Conservation (phyloP, 2,888 invertebrate species). For the Pelosia muscerda region DNA sequence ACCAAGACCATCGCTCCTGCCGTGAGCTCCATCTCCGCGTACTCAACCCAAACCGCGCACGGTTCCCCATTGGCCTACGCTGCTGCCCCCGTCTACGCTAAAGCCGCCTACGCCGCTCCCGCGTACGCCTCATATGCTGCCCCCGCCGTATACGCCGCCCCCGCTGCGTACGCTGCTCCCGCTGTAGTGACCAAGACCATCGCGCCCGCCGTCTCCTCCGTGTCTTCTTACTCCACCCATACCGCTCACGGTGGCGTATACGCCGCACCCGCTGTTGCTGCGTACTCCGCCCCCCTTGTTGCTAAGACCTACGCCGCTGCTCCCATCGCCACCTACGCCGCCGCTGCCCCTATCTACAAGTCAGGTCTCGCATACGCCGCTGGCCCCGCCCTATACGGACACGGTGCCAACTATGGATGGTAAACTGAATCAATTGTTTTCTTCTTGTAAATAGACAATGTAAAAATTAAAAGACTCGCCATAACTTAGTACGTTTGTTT, state of each 20-base stretch:
- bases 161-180: conserved; percentile 59
- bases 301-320: conserved; percentile 56
- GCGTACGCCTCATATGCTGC: conserved; percentile 65
- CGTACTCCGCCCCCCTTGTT: conserved; percentile 65
- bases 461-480: conserved; percentile 62
- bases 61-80: conserved; percentile 57
- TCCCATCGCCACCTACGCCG: conserved; percentile 63
- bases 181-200: conserved; percentile 62
- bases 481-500: conserved; percentile 48
- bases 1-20: conserved; percentile 54
- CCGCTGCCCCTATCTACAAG: conserved; percentile 71
- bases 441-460: conserved; percentile 66
- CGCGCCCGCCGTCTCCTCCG: conserved; percentile 63
- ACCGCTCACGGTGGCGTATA: conserved; percentile 66
- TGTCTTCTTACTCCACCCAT: conserved; percentile 65
- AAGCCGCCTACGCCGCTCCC: conserved; percentile 59
- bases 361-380: conserved; percentile 81
- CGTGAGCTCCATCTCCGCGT: conserved; percentile 74
- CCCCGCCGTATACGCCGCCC: conserved; percentile 59
- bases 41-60: conserved; percentile 66
- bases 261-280: conserved; percentile 60
- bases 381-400: conserved; percentile 69
- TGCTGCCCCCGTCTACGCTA: conserved; percentile 66
- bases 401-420: conserved; percentile 89
- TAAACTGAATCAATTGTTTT: conserved; percentile 75